Percentiles rank a stretch among this genome's conserved stretches.
Evolutionary conservation across 2,888 invertebrate species (phyloP).

Genomic region (Buathra laborator): DNA sequence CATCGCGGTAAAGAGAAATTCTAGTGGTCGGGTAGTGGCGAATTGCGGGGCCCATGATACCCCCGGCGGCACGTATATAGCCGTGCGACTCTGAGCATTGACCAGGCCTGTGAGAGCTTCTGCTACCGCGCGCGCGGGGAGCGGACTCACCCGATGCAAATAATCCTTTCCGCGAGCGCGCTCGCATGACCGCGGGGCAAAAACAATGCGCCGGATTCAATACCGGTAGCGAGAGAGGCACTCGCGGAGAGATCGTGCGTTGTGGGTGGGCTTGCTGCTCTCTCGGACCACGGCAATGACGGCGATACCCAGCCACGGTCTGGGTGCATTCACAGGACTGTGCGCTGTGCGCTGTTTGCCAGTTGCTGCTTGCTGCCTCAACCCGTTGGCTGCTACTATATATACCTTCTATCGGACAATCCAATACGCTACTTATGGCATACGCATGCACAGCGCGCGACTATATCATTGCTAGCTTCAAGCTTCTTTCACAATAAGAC

Average conservation of each 20-base stretch:
- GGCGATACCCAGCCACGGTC: slow-evolving; percentile 66
- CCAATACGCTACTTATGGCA: slow-evolving; percentile 79
- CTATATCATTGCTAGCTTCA: slow-evolving; percentile 61
- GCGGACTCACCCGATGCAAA: slow-evolving; percentile 78
- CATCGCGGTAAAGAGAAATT: neutral
- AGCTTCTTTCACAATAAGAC: slow-evolving; percentile 63
- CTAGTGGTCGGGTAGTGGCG: slow-evolving; percentile 27
- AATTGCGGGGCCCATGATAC: slow-evolving; percentile 45
- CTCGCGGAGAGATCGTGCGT: slow-evolving; percentile 82
- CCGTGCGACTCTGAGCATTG: slow-evolving; percentile 47
- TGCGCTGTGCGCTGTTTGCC: slow-evolving; percentile 63
- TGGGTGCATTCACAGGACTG: slow-evolving; percentile 67
- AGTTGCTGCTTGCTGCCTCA: slow-evolving; percentile 69
- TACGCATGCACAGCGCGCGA: slow-evolving; percentile 76
- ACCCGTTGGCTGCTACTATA: slow-evolving; percentile 1
- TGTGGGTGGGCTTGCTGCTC: slow-evolving; percentile 83
- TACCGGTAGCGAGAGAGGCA: slow-evolving; percentile 84
- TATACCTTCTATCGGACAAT: slow-evolving; percentile 80
- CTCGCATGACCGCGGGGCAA: slow-evolving; percentile 80
- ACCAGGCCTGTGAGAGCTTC: slow-evolving; percentile 35
- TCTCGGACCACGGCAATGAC: slow-evolving; percentile 72
- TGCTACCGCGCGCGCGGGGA: slow-evolving; percentile 31
- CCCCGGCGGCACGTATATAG: slow-evolving; percentile 45
- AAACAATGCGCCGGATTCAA: slow-evolving; percentile 85
- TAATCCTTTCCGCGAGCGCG: slow-evolving; percentile 78